Evolutionary conservation across 1,140 invertebrate species (phyloP), one percentile per base, ranked within the genome.

Genomic region (Caenorhabditis tropicalis): DNA sequence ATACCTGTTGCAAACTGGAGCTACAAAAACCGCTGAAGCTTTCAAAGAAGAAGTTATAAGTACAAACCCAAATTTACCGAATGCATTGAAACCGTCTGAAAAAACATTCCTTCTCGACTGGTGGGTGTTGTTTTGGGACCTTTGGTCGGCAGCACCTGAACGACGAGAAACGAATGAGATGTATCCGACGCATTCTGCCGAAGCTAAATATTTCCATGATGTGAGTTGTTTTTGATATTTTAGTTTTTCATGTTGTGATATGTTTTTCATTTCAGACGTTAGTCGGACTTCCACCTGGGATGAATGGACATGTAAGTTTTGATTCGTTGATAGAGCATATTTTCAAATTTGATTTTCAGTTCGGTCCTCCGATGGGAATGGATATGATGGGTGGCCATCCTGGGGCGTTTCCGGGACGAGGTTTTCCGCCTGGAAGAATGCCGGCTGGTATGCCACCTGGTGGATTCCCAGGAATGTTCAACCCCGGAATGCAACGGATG

Each of bases 71-170:
- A 6, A 16, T 9, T n/a, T 46, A 3, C 33, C 15, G 24, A 43
- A 33, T 24, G 36, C 36, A 7, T 15, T 46, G 12, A 74, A 74
- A 46, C 65, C 36, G 3, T 74, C 65, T 21, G 65, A 74, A 43
- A 74, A 74, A 31, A 33, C 65, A 12, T 74, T 74, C 9, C 65
- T 89, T 39, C 86, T 87, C 43, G 86, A 74, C 10, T 74, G 65
- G 65, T 74, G 36, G 36, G 21, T 43, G 3, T 9, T 89, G 6
- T 89, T 89, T 49, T 89, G 89, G 89, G 89, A 89, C 56, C 82
- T 89, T 10, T 89, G 90, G 81, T 83, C 87, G 16, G 89, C 87
- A 16, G 84, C 88, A 12, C 85, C 89, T 10, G 89, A 89, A 19
- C 74, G 89, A 60, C 46, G 86, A 46, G 89, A 91, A 51, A 6